These are phyloP conservation scores for Benitochromis conjunctus DNA, from an alignment of 2,113 vertebrate genomes.

Conservation along the genomic window DNA sequence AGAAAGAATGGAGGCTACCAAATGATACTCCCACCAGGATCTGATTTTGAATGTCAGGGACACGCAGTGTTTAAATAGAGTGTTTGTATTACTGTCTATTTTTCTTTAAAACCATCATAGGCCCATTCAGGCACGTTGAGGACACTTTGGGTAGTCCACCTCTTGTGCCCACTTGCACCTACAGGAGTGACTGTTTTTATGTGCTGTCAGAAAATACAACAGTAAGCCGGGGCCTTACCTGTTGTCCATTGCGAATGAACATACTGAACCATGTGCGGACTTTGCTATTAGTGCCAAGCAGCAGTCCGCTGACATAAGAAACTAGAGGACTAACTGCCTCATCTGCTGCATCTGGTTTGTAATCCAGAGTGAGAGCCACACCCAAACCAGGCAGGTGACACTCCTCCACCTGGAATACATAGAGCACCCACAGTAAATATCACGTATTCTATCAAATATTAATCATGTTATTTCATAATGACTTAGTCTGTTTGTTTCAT, in stretches of 20 bases:
- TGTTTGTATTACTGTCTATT: fast-evolving
- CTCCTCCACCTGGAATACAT: slow-evolving; percentile 85
- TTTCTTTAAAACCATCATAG: too few species aligned
- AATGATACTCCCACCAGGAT: background rate
- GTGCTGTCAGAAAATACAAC: background rate
- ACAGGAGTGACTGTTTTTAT: background rate
- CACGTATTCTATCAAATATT: background rate
- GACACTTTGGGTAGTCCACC: background rate
- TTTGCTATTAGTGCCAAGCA: slow-evolving; percentile 96
- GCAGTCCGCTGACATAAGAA: slow-evolving; percentile 92
- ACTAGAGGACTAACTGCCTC: slow-evolving; percentile 95
- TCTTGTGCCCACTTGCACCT: background rate
- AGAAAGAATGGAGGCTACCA: background rate
- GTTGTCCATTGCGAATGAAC: slow-evolving; percentile 96
- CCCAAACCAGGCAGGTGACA: slow-evolving; percentile 95
- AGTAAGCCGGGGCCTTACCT: slow-evolving; percentile 70
- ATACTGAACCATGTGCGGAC: slow-evolving; percentile 98
- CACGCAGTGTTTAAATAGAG: background rate
- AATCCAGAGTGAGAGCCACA: slow-evolving; percentile 94
- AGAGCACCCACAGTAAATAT: background rate
- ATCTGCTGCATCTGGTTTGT: slow-evolving; percentile 86
- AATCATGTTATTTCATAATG: background rate
- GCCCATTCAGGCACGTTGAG: background rate
- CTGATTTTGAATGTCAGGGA: background rate
- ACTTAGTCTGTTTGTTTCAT: background rate